Evolutionary conservation across 2,113 vertebrate species (phyloP).

Genomic region (Coryphaenoides rupestris): DNA sequence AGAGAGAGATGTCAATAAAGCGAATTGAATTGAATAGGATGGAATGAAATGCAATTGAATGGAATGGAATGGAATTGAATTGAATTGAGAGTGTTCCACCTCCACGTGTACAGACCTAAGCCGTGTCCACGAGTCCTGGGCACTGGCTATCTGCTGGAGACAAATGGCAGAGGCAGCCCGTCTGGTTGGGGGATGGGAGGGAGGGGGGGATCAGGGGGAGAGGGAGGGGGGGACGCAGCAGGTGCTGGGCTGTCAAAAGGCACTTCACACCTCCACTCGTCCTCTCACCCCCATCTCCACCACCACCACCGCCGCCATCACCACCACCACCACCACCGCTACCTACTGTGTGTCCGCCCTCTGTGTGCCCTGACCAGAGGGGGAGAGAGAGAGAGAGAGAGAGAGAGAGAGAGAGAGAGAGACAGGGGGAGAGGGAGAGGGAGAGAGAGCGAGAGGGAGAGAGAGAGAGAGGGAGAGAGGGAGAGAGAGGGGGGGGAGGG

Average conservation of each 20-base stretch:
- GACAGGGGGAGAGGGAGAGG: too few species aligned
- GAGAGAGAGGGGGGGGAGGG: too few species aligned
- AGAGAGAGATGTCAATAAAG: too few species aligned
- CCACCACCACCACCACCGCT: slow-evolving; percentile 16
- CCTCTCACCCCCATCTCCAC: slow-evolving; percentile 19
- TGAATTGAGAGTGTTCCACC: neutral
- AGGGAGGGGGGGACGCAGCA: slow-evolving; percentile 55
- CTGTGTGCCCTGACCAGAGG: slow-evolving; percentile 12
- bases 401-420: too few species aligned
- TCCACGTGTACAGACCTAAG: slow-evolving; percentile 42
- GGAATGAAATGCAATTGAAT: too few species aligned
- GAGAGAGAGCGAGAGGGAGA: too few species aligned
- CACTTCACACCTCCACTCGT: slow-evolving; percentile 61
- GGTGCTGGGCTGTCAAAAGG: slow-evolving; percentile 70
- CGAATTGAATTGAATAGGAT: too few species aligned
- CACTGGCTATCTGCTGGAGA: slow-evolving; percentile 42
- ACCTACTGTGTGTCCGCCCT: neutral
- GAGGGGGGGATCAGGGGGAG: too few species aligned
- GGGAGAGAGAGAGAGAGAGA: too few species aligned
- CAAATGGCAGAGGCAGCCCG: slow-evolving; percentile 54
- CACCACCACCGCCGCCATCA: neutral
- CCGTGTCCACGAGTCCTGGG: slow-evolving; percentile 32
- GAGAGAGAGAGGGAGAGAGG: too few species aligned
- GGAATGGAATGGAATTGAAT: too few species aligned
- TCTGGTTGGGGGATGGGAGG: neutral